Base-by-base conservation (phyloP, 2,888 invertebrate species). In the Drosophila hamatofila region DNA sequence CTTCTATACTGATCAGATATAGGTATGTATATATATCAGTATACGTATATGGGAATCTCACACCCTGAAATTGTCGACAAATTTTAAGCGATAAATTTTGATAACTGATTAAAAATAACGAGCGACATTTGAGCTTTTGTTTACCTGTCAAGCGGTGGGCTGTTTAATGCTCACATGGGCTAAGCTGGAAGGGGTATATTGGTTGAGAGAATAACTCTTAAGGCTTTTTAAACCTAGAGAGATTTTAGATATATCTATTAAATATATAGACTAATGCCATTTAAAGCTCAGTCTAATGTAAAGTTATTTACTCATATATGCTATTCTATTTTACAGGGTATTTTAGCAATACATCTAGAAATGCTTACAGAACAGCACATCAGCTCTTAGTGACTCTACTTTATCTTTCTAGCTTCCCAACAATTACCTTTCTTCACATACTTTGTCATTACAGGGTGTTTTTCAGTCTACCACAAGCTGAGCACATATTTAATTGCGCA, bases 101-200 rank as follows among this genome's bases (percentile, higher is more conserved):
- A 83, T 88, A 79, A 78, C 83, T 83, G 86, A 88, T 87, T 88
- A 81, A 88, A 89, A 87, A 88, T 83, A 88, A 85, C 81, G 86
- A 81, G 83, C 83, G 69, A 70, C 71, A 73, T 81, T 76, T 76
- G 42, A 57, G 83, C 67, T 74, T 61, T 86, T 83, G 78, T 87
- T 85, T 77, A 79, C 84, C 82, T 70, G 72, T 71, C 67, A 67
- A 57, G 55, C 25, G 58, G 44, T 51, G 39, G 27, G 57, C 41
- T 63, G 37, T 5, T 44, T 7, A 9, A 52, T 49, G 46, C 39
- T 11, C 11, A 12, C 51, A n/a, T 25, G 18, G 39, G 6, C 25
- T 12, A 14, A 7, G 12, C 25, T 18, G 6, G n/a, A 54, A 7
- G 2, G 54, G 54, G 69, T 62, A 72, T 75, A 60, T 67, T n/a